phyloP scores from a whole-genome alignment of 2,888 invertebrate species.

The Drosophila colorata region DNA sequence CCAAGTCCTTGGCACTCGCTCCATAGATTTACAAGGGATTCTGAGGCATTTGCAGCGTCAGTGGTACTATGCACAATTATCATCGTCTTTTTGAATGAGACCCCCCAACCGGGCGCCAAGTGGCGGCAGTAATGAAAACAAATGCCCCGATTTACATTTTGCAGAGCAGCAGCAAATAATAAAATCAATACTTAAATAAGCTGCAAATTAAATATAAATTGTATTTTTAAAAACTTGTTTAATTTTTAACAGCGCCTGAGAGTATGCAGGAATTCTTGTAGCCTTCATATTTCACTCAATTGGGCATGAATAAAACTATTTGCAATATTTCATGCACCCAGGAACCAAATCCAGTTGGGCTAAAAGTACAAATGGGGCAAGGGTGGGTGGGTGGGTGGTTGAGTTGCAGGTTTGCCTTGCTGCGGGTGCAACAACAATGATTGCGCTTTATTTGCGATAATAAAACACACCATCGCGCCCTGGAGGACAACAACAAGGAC shows the following conservation, averaged over 20 bases:
- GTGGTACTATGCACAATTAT: conserved; percentile 65
- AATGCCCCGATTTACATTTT: conserved; percentile 46
- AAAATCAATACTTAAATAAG: conserved; percentile 28
- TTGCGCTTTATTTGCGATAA: conserved; percentile 83
- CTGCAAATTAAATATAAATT: no score
- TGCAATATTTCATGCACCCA: conserved; percentile 74
- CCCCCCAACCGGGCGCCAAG: conserved; percentile 30
- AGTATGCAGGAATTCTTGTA: conserved; percentile 35
- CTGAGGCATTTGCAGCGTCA: conserved; percentile 37
- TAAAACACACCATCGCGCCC: conserved; percentile 79
- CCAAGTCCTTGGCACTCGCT: conserved; percentile 56
- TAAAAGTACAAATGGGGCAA: conserved; percentile 4
- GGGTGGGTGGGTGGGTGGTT: not conserved
- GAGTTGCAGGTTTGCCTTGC: conserved; percentile 32
- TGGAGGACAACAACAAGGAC: conserved; percentile 44
- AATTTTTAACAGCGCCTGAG: conserved; percentile 7
- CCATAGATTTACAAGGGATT: conserved; percentile 63
- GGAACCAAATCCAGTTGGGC: conserved; percentile 61
- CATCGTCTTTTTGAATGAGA: conserved; percentile 16
- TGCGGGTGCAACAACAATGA: conserved; percentile 78
- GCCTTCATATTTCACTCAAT: conserved; percentile 68
- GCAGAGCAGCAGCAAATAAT: conserved; percentile 10
- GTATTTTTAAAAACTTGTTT: not conserved
- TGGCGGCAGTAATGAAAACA: conserved; percentile 67
- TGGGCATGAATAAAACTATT: conserved; percentile 77